A percentile compares a stretch with the other conserved stretches of the same genome.
Conservation (phyloP, 2,888 invertebrate genomes). For the Drosophila rubida region DNA sequence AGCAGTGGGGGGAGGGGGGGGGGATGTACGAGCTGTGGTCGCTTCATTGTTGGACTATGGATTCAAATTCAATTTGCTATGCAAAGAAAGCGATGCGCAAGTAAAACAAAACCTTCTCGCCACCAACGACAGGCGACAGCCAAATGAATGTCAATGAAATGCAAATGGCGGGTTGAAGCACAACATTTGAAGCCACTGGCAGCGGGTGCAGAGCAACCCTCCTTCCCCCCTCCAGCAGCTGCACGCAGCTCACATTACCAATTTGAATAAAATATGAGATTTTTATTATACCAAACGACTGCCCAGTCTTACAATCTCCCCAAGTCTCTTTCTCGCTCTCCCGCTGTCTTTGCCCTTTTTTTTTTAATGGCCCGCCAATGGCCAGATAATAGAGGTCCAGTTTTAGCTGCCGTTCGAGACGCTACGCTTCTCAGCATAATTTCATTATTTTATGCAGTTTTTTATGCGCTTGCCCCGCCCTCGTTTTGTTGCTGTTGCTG, state of each 20-base stretch:
- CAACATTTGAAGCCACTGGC: slow-evolving; percentile 1
- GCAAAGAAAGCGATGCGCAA: slow-evolving; percentile 53
- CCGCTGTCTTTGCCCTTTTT: slow-evolving; percentile 9
- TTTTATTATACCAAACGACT: slow-evolving; percentile 67
- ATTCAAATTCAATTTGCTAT: slow-evolving; percentile 70
- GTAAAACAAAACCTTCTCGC: slow-evolving; percentile 49
- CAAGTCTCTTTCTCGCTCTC: neutral
- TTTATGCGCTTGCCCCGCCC: slow-evolving; percentile 1
- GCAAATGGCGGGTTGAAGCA: slow-evolving; percentile 41
- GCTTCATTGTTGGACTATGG: slow-evolving; percentile 45
- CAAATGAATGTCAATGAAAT: slow-evolving; percentile 70
- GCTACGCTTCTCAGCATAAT: slow-evolving; percentile 62
- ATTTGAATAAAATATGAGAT: slow-evolving; percentile 84
- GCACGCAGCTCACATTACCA: slow-evolving; percentile 76
- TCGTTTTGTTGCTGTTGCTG: slow-evolving; percentile 1
- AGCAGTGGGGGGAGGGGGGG: neutral
- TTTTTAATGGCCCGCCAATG: slow-evolving; percentile 69
- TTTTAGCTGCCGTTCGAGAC: slow-evolving; percentile 27
- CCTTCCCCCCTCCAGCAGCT: neutral
- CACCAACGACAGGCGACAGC: slow-evolving; percentile 7
- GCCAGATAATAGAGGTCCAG: slow-evolving; percentile 72
- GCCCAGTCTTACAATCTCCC: too few relatives aligned
- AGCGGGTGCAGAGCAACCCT: neutral
- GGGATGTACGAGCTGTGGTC: slow-evolving; percentile 16
- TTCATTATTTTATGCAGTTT: slow-evolving; percentile 68